These are phyloP conservation scores for Adineta ricciae DNA, from an alignment of 2,888 invertebrate genomes.

Conservation along the genomic window DNA sequence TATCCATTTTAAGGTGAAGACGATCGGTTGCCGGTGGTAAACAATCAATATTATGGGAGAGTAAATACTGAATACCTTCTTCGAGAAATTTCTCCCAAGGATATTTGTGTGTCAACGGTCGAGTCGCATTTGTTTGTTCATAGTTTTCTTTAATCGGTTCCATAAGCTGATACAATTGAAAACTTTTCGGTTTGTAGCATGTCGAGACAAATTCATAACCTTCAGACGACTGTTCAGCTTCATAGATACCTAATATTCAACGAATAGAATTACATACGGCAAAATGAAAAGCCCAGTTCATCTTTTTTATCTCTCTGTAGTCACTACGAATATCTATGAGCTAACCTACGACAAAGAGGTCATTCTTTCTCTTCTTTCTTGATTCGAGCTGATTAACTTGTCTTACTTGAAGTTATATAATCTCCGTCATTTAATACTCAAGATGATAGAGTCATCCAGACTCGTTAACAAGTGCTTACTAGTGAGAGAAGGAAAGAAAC, in stretches of 20 bases:
- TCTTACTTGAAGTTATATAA: background rate
- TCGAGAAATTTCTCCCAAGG: constrained; percentile 70
- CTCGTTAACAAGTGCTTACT: background rate
- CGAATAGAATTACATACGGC: too few relatives aligned
- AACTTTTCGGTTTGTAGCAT: constrained; percentile 39
- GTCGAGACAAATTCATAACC: constrained; percentile 35
- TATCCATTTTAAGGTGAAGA: constrained; percentile 26
- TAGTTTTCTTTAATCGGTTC: constrained; percentile 21
- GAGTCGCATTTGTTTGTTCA: constrained; percentile 9
- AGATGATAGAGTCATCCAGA: background rate
- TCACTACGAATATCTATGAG: too few relatives aligned
- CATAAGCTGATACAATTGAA: constrained; percentile 40
- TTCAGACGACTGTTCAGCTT: background rate
- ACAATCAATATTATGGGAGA: constrained; percentile 48
- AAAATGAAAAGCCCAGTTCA: too few relatives aligned
- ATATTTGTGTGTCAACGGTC: constrained; percentile 8
- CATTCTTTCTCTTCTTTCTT: too few relatives aligned
- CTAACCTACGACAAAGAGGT: too few relatives aligned
- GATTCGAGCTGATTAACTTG: too few relatives aligned
- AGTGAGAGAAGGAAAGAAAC: background rate
- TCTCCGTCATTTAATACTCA: background rate
- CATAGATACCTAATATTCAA: constrained; percentile 16
- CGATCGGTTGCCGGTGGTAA: constrained; percentile 39
- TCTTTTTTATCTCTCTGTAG: too few relatives aligned
- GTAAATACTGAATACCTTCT: constrained; percentile 60